Evolutionary conservation across 2,888 invertebrate genomes (phyloP).

Genomic region (Junonia oenone): DNA sequence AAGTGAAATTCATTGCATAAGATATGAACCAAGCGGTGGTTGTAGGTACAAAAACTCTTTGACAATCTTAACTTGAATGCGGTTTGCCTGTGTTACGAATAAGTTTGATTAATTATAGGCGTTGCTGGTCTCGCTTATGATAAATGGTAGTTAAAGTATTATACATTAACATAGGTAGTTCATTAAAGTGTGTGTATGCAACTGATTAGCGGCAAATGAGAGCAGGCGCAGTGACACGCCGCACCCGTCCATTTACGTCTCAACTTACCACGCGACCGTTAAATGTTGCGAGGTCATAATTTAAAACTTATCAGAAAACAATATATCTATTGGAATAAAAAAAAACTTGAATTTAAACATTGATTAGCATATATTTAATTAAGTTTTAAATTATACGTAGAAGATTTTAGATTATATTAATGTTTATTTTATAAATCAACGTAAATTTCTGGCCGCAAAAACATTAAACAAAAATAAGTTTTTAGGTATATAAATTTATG

Average conservation of each 20-base stretch:
- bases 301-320: no score
- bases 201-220: slow-evolving; percentile 31
- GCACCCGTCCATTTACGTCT: slow-evolving; percentile 1
- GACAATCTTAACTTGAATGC: slow-evolving; percentile 13
- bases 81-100: slow-evolving; percentile 13
- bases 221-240: slow-evolving; percentile 19
- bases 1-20: slow-evolving; percentile 20
- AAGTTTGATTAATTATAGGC: slow-evolving; percentile 20
- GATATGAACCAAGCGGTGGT: not conserved
- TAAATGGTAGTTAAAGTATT: slow-evolving; percentile 18
- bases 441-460: no score
- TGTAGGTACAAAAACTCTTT: slow-evolving; percentile 7
- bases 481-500: no score
- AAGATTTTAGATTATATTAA: no score
- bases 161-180: slow-evolving; percentile 24
- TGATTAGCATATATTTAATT: no score
- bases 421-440: no score
- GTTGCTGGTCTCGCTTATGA: slow-evolving; percentile 18
- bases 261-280: not conserved
- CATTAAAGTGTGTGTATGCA: slow-evolving; percentile 30
- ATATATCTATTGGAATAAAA: no score
- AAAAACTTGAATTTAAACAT: no score
- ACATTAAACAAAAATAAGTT: no score
- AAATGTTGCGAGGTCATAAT: not conserved
- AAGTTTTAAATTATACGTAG: no score